phyloP scores from a whole-genome alignment of 2,113 vertebrate genomes.

The Bos taurus region ARS-UCD2.0 NC_037348.1:47102501-47103000 shows the following conservation, averaged over 20 bases:
- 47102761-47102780: neutral
- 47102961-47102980: neutral
- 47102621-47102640: neutral
- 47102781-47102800: neutral
- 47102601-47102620: neutral
- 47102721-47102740: neutral
- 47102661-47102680: neutral
- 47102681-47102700: neutral
- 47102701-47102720: neutral
- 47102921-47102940: neutral
- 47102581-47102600: neutral
- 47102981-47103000: neutral
- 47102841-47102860: neutral
- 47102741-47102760: neutral
- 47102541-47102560: neutral
- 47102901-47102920: neutral
- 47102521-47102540: neutral
- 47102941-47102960: neutral
- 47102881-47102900: neutral
- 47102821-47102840: neutral
- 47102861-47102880: neutral
- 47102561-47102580: neutral
- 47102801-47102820: neutral
- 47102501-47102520: neutral
- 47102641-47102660: neutral